A percentile compares a stretch with the other conserved stretches of the same genome.
Conservation (phyloP, 2,797 vertebrate species). For the Linurgus olivaceus region DNA sequence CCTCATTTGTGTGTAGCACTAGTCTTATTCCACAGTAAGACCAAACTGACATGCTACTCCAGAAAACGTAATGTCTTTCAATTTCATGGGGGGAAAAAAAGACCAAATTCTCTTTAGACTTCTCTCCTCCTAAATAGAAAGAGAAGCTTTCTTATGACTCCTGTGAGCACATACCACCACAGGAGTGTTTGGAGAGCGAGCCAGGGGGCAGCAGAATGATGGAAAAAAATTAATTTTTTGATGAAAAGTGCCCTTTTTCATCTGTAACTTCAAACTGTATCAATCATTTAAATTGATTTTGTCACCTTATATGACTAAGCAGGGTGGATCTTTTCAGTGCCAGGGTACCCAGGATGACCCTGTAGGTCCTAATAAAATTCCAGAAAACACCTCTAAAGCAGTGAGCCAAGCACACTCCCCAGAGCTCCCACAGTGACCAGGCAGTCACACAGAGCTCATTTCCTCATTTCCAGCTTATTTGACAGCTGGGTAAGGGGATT, state of each 20-base stretch:
- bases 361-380: background rate
- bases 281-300: background rate
- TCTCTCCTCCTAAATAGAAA: background rate
- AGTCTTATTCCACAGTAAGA: background rate
- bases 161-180: background rate
- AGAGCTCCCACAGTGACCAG: rapidly evolving
- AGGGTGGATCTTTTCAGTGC: rapidly evolving
- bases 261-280: background rate
- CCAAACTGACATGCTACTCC: background rate
- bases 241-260: background rate
- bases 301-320: background rate
- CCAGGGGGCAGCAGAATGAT: background rate
- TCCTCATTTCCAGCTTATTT: background rate
- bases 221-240: background rate
- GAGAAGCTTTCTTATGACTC: background rate
- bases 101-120: background rate
- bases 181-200: background rate
- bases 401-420: rapidly evolving
- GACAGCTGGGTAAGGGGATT: background rate
- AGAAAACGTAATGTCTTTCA: background rate
- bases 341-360: background rate
- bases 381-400: background rate
- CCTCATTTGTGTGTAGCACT: background rate
- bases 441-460: rapidly evolving
- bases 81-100: background rate